Evolutionary conservation across 2,113 vertebrate species (phyloP).

Genomic region (Hemibagrus wyckioides): DNA sequence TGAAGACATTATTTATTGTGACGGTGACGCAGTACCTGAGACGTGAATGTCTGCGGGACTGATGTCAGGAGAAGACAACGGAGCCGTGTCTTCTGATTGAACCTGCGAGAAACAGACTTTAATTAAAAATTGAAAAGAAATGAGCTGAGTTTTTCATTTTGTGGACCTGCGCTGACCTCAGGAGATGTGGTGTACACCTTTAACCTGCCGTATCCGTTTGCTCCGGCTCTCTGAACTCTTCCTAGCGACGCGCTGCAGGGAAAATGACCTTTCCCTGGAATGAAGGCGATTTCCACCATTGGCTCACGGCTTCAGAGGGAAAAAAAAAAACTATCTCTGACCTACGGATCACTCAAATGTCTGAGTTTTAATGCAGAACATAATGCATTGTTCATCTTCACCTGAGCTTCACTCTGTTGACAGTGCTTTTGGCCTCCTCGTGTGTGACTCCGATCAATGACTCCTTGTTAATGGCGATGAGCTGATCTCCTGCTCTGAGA

Average conservation of each 20-base stretch:
- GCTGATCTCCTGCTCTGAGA: constrained; percentile 84
- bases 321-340: not conserved
- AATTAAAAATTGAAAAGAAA: not conserved
- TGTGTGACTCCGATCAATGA: constrained; percentile 85
- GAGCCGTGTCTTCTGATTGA: constrained; percentile 78
- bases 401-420: constrained; percentile 83
- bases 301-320: constrained; percentile 75
- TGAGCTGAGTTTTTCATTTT: not conserved
- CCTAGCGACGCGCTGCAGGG: constrained; percentile 71
- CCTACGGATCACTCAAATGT: not conserved
- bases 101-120: constrained; percentile 64
- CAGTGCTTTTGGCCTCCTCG: constrained; percentile 84
- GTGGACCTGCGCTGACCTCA: constrained; percentile 72
- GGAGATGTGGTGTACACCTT: constrained; percentile 81
- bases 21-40: constrained; percentile 66
- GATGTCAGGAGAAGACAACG: constrained; percentile 79
- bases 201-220: constrained; percentile 76
- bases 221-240: constrained; percentile 69
- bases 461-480: constrained; percentile 88
- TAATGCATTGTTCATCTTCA: constrained; percentile 45
- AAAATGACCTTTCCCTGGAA: constrained; percentile 79
- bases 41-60: constrained; percentile 79
- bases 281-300: constrained; percentile 84
- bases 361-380: not conserved
- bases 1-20: not conserved